These are phyloP conservation scores for Temnopleurus reevesii DNA, from an alignment of 53 echinoderm and acorn worm genomes.

Conservation along the genomic window DNA sequence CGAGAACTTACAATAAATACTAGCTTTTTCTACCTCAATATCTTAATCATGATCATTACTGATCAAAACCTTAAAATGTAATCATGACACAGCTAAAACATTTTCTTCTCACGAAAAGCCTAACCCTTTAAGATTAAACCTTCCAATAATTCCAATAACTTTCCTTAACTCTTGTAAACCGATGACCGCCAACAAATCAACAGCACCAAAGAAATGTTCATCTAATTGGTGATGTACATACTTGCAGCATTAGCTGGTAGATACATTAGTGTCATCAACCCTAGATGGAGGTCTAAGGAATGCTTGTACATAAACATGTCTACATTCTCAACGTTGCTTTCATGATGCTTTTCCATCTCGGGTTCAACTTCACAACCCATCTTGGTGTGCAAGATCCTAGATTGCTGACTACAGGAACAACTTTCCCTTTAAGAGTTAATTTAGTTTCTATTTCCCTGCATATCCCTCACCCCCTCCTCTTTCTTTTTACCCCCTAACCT, in stretches of 20 bases:
- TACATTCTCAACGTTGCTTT: conserved; percentile 33
- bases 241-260: background rate
- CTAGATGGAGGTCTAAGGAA: background rate
- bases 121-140: background rate
- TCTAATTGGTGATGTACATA: background rate
- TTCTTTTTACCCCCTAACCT: background rate
- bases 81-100: background rate
- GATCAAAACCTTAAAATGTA: too few species aligned
- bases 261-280: conserved; percentile 34
- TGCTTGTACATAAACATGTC: conserved; percentile 56
- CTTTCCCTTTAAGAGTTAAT: too few species aligned
- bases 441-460: too few species aligned
- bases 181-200: background rate
- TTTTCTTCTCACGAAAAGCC: too few species aligned
- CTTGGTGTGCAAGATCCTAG: background rate
- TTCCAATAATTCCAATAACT: background rate
- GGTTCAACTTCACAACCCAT: conserved; percentile 6
- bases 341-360: conserved; percentile 3
- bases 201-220: background rate
- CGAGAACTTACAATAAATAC: too few species aligned
- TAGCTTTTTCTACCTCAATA: too few species aligned
- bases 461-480: too few species aligned
- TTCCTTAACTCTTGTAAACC: background rate
- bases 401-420: background rate
- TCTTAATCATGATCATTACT: too few species aligned